Base-by-base conservation (phyloP, 2,888 invertebrate genomes). In the Heliconius hortense region DNA sequence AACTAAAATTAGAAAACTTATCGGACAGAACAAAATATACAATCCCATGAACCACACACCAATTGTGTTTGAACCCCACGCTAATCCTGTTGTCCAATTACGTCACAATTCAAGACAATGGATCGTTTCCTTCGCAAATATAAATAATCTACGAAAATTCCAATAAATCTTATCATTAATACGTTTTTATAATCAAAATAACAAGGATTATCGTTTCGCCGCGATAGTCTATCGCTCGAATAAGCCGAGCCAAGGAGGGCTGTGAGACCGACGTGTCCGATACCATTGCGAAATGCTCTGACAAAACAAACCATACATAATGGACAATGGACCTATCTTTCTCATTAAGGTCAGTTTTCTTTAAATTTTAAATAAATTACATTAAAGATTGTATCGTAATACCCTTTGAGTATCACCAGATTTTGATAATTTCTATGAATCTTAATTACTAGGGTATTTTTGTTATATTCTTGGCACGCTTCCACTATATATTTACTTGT, bases 181-280 rank as follows among this genome's bases (percentile, higher is more conserved):
- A 63, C 59, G 35, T 70, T 48, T 31, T 43, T 48, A 74, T 63
- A 73, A 73, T 67, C 26, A 21, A 71, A 62, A 66, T 66, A 66
- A 71, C 26, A n/a, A 15, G 70, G 71, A 77, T 77, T 76, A 76
- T 63, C 76, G 39, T 31, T 56, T n/a, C 18, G n/a, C 77, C 75
- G 10, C 26, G 77, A 77, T 77, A 77, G 74, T 24, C 63, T 28
- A 72, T 75, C 75, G 75, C 59, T 60, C 68, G 75, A 18, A 56
- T 69, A 24, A 48, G 64, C 21, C 28, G 48, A 53, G 68, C 39
- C 73, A 56, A 35, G 53, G 63, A 28, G 67, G 8, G n/a, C 39
- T 68, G 39, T n/a, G 28, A 67, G 15, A 31, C 35, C 64, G 66
- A 75, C 64, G 72, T 75, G 72, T 68, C n/a, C 69, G 21, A 69